A percentile compares a stretch with the other conserved stretches of the same genome.
phyloP scores from a whole-genome alignment of 2,888 invertebrate species.

The Ptychoptera contaminata region DNA sequence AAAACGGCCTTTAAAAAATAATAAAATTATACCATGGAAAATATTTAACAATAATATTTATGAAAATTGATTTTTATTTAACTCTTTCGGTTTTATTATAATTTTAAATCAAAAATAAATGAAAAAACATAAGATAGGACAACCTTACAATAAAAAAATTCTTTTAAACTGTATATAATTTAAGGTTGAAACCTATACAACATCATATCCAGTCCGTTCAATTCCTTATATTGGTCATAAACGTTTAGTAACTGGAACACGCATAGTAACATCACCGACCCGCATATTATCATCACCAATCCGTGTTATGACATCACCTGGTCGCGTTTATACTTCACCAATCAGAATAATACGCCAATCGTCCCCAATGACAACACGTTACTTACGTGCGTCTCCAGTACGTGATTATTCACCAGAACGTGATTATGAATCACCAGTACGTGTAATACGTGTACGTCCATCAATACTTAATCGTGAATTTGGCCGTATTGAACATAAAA shows the following conservation, averaged over 20 bases:
- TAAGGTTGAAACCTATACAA: conserved; percentile 22
- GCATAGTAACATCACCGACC: conserved; percentile 13
- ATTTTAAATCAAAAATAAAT: not conserved
- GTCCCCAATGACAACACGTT: not conserved
- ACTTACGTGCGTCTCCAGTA: conserved; percentile 3
- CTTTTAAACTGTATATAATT: conserved; percentile 5
- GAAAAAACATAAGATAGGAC: not conserved
- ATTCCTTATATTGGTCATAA: conserved; percentile 18
- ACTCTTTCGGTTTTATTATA: not conserved
- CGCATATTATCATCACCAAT: conserved; percentile 22
- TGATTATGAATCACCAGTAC: conserved; percentile 5
- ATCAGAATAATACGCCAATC: not conserved
- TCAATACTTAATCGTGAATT: conserved; percentile 50
- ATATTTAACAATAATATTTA: not conserved
- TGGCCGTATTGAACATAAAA: conserved; percentile 50
- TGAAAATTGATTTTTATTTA: not conserved
- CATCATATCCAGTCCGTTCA: conserved; percentile 28
- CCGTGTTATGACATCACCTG: conserved; percentile 21
- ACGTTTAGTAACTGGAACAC: conserved; percentile 16
- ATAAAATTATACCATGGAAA: not conserved
- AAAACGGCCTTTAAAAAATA: not conserved
- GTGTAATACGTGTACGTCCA: conserved; percentile 34
- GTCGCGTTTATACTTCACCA: conserved; percentile 8
- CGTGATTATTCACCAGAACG: conserved; percentile 5
- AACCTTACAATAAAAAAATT: conserved; percentile 1